Percentiles rank a stretch among this genome's conserved stretches.
phyloP scores from a whole-genome alignment of 2,888 invertebrate species.

The Latheticus oryzae region DNA sequence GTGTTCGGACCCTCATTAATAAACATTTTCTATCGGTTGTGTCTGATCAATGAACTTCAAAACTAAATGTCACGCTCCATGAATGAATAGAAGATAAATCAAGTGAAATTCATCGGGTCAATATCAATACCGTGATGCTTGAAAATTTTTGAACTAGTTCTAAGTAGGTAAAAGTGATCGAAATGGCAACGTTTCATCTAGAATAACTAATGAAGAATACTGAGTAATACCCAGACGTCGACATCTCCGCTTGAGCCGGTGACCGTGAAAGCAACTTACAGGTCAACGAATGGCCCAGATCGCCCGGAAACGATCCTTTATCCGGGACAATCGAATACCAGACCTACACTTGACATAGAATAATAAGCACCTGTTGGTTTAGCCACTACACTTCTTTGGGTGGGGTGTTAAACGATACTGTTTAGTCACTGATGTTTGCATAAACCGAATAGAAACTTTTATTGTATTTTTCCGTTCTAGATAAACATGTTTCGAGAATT shows the following conservation, averaged over 20 bases:
- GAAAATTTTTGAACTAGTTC: slow-evolving; percentile 31
- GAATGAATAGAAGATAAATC: slow-evolving; percentile 12
- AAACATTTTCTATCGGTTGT: slow-evolving; percentile 9
- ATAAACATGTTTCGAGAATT: slow-evolving; percentile 63
- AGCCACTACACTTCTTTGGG: slow-evolving; percentile 46
- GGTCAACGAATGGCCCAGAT: slow-evolving; percentile 60
- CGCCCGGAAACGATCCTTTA: slow-evolving; percentile 48
- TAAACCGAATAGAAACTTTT: background rate
- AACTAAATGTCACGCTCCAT: slow-evolving; percentile 17
- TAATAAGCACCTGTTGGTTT: slow-evolving; percentile 44
- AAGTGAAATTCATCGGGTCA: slow-evolving; percentile 40
- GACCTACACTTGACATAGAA: slow-evolving; percentile 53
- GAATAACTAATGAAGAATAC: slow-evolving; percentile 17
- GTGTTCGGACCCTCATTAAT: background rate
- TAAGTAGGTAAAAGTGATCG: slow-evolving; percentile 32
- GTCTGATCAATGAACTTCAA: slow-evolving; percentile 17
- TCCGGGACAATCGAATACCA: slow-evolving; percentile 50
- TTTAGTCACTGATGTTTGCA: background rate
- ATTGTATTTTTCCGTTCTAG: slow-evolving; percentile 17
- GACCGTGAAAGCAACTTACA: slow-evolving; percentile 58
- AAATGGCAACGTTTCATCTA: slow-evolving; percentile 24
- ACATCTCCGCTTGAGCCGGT: slow-evolving; percentile 51
- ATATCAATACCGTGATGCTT: slow-evolving; percentile 39
- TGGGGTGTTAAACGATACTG: slow-evolving; percentile 12
- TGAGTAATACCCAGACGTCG: slow-evolving; percentile 39